phyloP scores from a whole-genome alignment of 2,888 invertebrate genomes.

The Drosophila mulleri region DNA sequence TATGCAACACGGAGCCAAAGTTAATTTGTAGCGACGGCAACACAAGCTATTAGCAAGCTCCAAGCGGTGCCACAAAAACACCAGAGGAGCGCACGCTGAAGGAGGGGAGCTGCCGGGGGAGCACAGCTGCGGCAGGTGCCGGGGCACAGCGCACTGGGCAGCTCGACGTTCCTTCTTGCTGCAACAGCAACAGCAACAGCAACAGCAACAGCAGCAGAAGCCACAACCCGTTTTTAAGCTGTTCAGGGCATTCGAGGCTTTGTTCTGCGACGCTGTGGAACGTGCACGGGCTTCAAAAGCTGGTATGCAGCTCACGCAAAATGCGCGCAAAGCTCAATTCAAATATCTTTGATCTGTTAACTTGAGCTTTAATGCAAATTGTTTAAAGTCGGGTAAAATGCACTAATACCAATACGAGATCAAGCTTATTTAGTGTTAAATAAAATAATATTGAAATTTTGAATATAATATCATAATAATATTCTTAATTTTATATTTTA shows the following conservation, averaged over 20 bases:
- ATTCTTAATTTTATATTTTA: too few relatives aligned
- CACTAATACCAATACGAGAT: too few relatives aligned
- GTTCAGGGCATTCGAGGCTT: slow-evolving; percentile 33
- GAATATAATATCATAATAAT: too few relatives aligned
- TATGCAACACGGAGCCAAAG: slow-evolving; percentile 75
- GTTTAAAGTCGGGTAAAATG: neutral
- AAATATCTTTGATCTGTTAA: neutral
- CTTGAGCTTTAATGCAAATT: neutral
- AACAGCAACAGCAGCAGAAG: neutral
- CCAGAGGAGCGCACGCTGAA: neutral
- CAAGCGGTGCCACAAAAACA: slow-evolving; percentile 32
- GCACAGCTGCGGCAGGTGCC: slow-evolving; percentile 20
- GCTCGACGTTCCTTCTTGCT: slow-evolving; percentile 14
- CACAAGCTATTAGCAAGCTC: slow-evolving; percentile 77
- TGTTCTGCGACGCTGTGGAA: slow-evolving; percentile 52
- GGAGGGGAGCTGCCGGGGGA: too few relatives aligned
- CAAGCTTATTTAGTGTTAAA: too few relatives aligned
- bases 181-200: slow-evolving; percentile 25
- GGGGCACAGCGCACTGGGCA: slow-evolving; percentile 2
- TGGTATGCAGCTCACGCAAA: slow-evolving; percentile 22
- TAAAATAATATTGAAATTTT: too few relatives aligned
- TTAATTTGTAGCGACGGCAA: slow-evolving; percentile 79
- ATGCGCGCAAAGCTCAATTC: neutral
- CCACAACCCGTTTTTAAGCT: slow-evolving; percentile 65
- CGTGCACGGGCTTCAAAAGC: slow-evolving; percentile 53